Percentiles rank a stretch among this genome's conserved stretches.
phyloP scores from a whole-genome alignment of 2,797 vertebrate species.

The Pangasius macronema region DNA sequence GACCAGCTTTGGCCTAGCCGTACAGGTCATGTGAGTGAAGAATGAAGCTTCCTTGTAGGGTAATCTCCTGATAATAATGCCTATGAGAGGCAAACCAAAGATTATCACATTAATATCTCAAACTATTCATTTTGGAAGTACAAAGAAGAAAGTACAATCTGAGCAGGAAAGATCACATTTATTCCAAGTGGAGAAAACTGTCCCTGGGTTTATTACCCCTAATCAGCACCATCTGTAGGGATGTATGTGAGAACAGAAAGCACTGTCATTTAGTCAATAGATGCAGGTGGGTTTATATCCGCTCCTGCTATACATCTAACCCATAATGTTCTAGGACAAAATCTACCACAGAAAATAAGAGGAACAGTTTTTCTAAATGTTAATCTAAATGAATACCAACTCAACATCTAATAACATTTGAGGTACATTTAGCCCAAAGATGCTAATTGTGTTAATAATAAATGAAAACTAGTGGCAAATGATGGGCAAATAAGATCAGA shows the following conservation, averaged over 20 bases:
- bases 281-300: constrained; percentile 37
- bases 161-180: constrained; percentile 57
- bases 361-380: neutral
- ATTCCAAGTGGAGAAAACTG: constrained; percentile 51
- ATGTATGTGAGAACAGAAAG: constrained; percentile 29
- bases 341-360: neutral
- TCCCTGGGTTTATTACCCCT: constrained; percentile 49
- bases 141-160: constrained; percentile 38
- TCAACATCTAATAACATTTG: neutral
- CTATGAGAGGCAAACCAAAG: constrained; percentile 72
- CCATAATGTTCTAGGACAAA: constrained; percentile 16
- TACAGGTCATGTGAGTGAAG: constrained; percentile 70
- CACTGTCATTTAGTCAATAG: constrained; percentile 52
- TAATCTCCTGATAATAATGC: constrained; percentile 63
- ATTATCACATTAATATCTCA: constrained; percentile 87
- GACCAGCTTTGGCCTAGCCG: constrained; percentile 71
- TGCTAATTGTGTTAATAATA: neutral
- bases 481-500: neutral
- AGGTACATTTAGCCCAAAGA: neutral
- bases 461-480: neutral
- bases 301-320: constrained; percentile 21
- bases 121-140: constrained; percentile 67
- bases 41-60: constrained; percentile 66
- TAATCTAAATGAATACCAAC: neutral
- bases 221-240: constrained; percentile 44